Evolutionary conservation across 92 coral and sea anemone species (phyloP), one percentile per base, ranked within the genome.

Genomic region (Anthopleura xanthogrammica): DNA sequence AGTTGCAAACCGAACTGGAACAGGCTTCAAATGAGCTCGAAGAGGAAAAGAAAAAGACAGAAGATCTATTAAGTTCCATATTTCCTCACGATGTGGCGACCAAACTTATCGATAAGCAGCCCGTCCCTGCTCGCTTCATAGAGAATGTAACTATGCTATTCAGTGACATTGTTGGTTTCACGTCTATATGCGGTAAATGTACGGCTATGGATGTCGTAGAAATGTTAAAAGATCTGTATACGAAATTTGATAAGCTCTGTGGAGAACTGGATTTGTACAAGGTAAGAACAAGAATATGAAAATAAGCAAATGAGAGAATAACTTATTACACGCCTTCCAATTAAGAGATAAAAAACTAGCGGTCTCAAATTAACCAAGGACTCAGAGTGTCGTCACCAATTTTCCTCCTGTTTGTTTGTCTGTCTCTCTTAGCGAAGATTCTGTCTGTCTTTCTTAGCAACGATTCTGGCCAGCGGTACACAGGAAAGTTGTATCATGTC

Each of bases 121-220:
- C 93, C 4, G 90, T 94, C 13, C 95, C 95, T 40, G 98, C 98
- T 19, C 86, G 91, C 20, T 90, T 89, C 42, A 88, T 94, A 56
- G 89, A 94, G 77, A 90, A 91, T 79, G 98, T 92, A 8, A 90
- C 98, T 12, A 94, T 94, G 92, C 64, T 94, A 68, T 94, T 94
- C 50, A 92, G 98, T 80, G 98, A 94, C 85, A 91, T 94, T 46
- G 98, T 94, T 10, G 98, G 98, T 48, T 94, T 94, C 57, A 94
- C 98, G 7, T 88, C 98, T 24, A 94, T 94, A 24, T 92, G 95
- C 78, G 93, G 94, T 8, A 92, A 88, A 46, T 92, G 95, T 60
- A 91, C 91, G 5, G 94, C 98, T 12, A 94, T 94, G 95, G 95
- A 94, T 54, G 98, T 94, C 13, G 98, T 94, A 42, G 92, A 92